phyloP scores from a whole-genome alignment of 2,797 vertebrate genomes.

The Sebastes vulpes region DNA sequence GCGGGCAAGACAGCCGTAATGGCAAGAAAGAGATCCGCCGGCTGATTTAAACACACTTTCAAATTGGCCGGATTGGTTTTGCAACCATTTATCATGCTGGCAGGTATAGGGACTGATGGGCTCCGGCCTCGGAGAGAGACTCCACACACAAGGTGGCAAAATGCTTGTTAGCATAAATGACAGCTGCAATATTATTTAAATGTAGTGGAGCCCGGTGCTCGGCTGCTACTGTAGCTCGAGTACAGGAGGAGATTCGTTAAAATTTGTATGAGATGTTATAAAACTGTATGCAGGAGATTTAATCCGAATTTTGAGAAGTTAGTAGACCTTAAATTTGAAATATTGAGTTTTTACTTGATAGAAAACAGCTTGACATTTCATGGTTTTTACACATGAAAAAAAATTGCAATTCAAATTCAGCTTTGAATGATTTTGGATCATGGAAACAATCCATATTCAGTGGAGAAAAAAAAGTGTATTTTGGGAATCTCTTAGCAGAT shows the following conservation, averaged over 20 bases:
- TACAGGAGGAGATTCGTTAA: conserved; percentile 9
- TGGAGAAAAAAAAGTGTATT: background rate
- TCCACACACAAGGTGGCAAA: conserved; percentile 57
- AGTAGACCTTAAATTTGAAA: background rate
- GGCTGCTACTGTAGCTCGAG: conserved; percentile 27
- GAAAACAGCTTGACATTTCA: background rate
- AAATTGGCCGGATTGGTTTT: conserved; percentile 53
- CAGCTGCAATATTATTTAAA: conserved; percentile 71
- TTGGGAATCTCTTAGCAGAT: background rate
- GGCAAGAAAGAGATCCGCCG: conserved; percentile 28
- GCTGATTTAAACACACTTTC: conserved; percentile 58
- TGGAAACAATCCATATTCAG: background rate
- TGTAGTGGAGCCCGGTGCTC: conserved; percentile 32
- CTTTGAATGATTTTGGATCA: background rate
- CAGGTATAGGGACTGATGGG: conserved; percentile 46
- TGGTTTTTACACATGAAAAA: background rate
- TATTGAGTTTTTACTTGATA: background rate
- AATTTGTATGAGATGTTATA: background rate
- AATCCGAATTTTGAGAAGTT: background rate
- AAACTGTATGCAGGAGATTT: background rate
- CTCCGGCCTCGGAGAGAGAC: conserved; percentile 41
- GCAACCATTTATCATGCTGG: conserved; percentile 61
- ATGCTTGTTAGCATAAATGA: conserved; percentile 72
- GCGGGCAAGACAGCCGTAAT: conserved; percentile 7
- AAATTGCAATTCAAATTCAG: conserved; percentile 3